phyloP scores from a whole-genome alignment of 1,140 invertebrate genomes.

The Papilio polytes region DNA sequence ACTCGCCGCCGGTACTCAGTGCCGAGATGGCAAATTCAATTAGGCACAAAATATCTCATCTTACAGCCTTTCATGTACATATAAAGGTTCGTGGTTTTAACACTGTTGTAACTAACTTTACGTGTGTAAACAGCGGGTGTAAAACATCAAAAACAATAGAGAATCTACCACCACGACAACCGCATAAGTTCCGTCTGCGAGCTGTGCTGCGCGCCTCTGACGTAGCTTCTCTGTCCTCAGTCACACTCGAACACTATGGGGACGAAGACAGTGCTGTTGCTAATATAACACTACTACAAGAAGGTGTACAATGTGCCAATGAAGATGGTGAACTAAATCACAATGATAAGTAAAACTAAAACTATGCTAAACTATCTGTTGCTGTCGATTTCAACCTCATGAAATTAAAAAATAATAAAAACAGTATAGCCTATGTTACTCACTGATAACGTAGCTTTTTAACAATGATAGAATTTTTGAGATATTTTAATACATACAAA shows the following conservation, averaged over 20 bases:
- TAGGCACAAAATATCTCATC: too few relatives aligned
- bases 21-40: too few relatives aligned
- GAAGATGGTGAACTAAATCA: slow-evolving; percentile 31
- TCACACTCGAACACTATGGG: slow-evolving; percentile 46
- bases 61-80: background rate
- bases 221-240: slow-evolving; percentile 46
- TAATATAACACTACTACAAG: slow-evolving; percentile 40
- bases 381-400: too few relatives aligned
- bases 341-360: background rate
- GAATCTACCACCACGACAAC: slow-evolving; percentile 68
- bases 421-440: too few relatives aligned
- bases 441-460: too few relatives aligned
- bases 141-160: slow-evolving; percentile 68
- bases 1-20: too few relatives aligned
- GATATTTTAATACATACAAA: too few relatives aligned
- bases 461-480: too few relatives aligned
- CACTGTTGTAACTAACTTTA: background rate
- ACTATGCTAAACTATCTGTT: background rate
- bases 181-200: slow-evolving; percentile 59
- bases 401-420: too few relatives aligned
- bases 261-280: slow-evolving; percentile 45
- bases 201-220: slow-evolving; percentile 46
- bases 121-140: slow-evolving; percentile 60
- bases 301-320: slow-evolving; percentile 10
- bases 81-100: background rate